phyloP scores from a whole-genome alignment of 2,113 vertebrate species.

The Riparia riparia region DNA sequence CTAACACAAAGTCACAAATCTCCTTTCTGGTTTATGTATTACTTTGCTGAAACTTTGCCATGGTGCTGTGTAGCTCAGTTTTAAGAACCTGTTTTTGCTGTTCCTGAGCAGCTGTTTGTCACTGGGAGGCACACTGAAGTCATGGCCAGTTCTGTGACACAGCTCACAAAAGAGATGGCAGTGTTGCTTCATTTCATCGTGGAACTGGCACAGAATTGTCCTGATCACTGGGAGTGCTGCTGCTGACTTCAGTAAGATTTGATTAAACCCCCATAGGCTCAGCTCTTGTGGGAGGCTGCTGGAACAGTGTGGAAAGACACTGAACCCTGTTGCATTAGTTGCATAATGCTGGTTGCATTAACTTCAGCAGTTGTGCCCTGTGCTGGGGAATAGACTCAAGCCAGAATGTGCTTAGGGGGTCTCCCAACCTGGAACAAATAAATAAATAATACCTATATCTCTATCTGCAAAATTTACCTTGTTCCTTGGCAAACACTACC shows the following conservation, averaged over 20 bases:
- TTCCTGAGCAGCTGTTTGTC: neutral
- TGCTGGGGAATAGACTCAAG: neutral
- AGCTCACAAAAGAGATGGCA: neutral
- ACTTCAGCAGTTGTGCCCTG: neutral
- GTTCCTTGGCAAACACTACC: neutral
- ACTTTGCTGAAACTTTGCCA: neutral
- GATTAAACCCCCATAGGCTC: fast-evolving
- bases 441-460: too few species aligned
- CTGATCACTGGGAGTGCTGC: neutral
- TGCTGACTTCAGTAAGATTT: neutral
- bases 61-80: neutral
- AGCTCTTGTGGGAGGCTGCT: fast-evolving
- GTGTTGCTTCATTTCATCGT: neutral
- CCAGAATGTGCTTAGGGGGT: neutral
- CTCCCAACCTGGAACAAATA: neutral
- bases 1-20: slow-evolving; percentile 16
- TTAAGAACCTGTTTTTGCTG: neutral
- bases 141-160: neutral
- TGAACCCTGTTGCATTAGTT: too few species aligned
- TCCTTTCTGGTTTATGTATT: neutral
- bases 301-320: neutral
- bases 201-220: neutral
- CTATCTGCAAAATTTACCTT: neutral
- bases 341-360: neutral
- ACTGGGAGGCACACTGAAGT: neutral